Evolutionary conservation across 2,797 vertebrate species (phyloP).

Genomic region (Mus spretus): DNA sequence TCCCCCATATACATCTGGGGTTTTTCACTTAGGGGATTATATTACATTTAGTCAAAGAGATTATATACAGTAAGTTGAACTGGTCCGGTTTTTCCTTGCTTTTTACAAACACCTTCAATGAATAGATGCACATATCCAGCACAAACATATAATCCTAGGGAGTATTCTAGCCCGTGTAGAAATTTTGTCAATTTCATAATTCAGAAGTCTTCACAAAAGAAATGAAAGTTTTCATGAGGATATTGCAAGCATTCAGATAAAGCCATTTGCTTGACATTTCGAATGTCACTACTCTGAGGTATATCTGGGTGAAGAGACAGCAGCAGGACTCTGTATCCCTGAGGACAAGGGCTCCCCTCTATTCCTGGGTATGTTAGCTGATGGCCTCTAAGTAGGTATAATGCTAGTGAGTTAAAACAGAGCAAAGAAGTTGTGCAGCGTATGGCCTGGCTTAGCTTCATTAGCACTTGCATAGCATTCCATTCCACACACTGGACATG

Average conservation of each 20-base stretch:
- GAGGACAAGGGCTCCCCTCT: constrained; percentile 58
- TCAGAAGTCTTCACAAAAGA: background rate
- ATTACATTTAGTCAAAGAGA: background rate
- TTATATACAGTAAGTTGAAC: background rate
- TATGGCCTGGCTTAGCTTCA: background rate
- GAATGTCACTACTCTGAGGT: background rate
- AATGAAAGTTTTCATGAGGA: background rate
- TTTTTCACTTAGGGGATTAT: background rate
- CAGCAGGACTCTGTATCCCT: background rate
- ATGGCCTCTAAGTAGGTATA: background rate
- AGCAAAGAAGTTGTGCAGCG: background rate
- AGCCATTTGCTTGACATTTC: background rate
- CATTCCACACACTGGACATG: rapidly evolving
- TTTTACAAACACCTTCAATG: constrained; percentile 9
- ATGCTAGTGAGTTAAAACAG: background rate
- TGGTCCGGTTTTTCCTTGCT: background rate
- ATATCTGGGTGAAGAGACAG: background rate
- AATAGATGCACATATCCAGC: background rate
- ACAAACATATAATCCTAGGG: background rate
- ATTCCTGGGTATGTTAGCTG: constrained; percentile 40
- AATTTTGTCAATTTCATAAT: background rate
- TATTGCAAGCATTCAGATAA: background rate
- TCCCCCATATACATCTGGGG: background rate
- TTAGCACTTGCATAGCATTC: background rate
- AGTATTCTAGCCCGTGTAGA: constrained; percentile 1